Evolutionary conservation across 2,888 invertebrate species (phyloP).

Genomic region (Drosophila kuntzei): DNA sequence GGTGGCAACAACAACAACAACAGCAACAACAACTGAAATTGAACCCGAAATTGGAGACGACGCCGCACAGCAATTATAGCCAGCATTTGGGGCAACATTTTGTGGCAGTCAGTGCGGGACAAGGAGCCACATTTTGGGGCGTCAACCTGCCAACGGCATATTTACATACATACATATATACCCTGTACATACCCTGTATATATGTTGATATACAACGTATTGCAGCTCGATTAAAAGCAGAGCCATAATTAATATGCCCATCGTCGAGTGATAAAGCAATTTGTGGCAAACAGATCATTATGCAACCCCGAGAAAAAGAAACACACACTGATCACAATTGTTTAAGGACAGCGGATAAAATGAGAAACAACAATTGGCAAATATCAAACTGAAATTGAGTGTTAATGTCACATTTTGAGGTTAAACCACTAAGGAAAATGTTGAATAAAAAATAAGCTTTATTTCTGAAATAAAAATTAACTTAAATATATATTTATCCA

Average conservation of each 20-base stretch:
- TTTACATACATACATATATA: background rate
- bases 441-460: background rate
- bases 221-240: background rate
- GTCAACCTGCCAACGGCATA: constrained; percentile 3
- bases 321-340: background rate
- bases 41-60: constrained; percentile 6
- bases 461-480: too few species aligned
- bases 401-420: too few species aligned
- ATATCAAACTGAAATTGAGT: too few species aligned
- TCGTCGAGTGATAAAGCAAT: constrained; percentile 33
- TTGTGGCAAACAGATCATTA: constrained; percentile 19
- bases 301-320: background rate
- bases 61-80: constrained; percentile 16
- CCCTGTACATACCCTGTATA: background rate
- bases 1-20: background rate
- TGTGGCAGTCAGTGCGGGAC: background rate
- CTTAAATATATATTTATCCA: too few species aligned
- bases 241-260: constrained; percentile 26
- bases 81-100: background rate
- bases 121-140: background rate
- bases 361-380: too few species aligned
- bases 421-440: background rate
- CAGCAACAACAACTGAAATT: background rate
- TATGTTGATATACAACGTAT: background rate
- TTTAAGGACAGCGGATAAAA: background rate